phyloP scores from a whole-genome alignment of 2,888 invertebrate species.

The Latrodectus elegans region DNA sequence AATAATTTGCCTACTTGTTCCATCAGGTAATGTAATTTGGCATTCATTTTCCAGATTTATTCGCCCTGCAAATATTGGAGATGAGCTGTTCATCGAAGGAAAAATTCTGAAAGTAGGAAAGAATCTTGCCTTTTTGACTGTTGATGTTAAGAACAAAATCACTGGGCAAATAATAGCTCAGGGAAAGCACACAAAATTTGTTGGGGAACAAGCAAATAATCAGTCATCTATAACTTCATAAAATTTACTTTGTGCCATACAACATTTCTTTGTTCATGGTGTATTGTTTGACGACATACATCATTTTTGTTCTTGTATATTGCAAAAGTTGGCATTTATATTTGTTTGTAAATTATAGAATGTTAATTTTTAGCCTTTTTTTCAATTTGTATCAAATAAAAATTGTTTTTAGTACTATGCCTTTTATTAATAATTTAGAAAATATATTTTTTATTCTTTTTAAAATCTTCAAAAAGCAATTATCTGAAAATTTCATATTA shows the following conservation, averaged over 20 bases:
- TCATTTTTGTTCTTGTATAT: too few species aligned
- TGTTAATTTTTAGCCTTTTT: too few species aligned
- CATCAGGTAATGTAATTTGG: slow-evolving; percentile 6
- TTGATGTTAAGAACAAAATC: slow-evolving; percentile 85
- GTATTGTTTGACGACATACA: too few species aligned
- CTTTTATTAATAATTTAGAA: too few species aligned
- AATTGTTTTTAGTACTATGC: too few species aligned
- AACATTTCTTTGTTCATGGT: background rate
- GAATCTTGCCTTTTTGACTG: slow-evolving; percentile 87
- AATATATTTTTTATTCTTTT: too few species aligned
- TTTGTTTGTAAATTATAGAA: too few species aligned
- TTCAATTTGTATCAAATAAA: too few species aligned
- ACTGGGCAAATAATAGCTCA: slow-evolving; percentile 84
- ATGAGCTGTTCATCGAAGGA: slow-evolving; percentile 86
- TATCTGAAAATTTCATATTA: too few species aligned
- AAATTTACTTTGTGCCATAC: slow-evolving; percentile 18
- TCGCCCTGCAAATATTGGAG: slow-evolving; percentile 85
- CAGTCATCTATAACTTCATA: slow-evolving; percentile 21
- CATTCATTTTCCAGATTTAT: slow-evolving; percentile 81
- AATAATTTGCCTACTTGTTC: too few species aligned
- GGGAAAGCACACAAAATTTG: slow-evolving; percentile 89
- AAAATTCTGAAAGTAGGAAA: slow-evolving; percentile 85
- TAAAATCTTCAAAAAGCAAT: too few species aligned
- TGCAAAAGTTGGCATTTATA: too few species aligned
- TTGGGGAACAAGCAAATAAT: slow-evolving; percentile 72